Base-by-base conservation (phyloP, 1,140 invertebrate species). In the Drosophila ambigua region DNA sequence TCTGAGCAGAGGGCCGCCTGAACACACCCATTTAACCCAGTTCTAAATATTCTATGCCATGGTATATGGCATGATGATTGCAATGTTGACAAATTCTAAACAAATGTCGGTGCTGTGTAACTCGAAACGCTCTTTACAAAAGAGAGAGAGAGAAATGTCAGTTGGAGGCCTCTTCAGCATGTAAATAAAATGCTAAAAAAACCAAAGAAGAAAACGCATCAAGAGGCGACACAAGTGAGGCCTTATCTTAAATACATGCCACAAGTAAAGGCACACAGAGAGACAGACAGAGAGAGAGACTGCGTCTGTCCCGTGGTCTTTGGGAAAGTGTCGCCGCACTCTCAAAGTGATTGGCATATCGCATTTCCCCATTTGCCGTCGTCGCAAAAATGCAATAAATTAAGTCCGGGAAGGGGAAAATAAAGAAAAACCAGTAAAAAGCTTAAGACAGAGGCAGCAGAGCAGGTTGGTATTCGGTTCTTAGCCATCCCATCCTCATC, bases 221-320 rank as follows among this genome's bases (percentile, higher is more conserved):
- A 69, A 67, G 52, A 67, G 73, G 53, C 83, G 71, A 79, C 82
- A 82, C 82, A 82, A 88, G 83, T 87, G 75, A 82, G 78, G 73
- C 74, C 84, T 88, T 89, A 88, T 88, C 83, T 88, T 79, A 83
- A 88, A 88, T 77, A 79, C 72, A 77, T 77, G 83, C 76, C 83
- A 53, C 48, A 43, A 23, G 13, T 11, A 24, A 11, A 15, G 31
- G 31, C 31, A 31, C 31, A 9, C 13, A 39, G 11, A 39, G 8
- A 2, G 26, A n/a, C 6, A 35, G 31, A 16, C 16, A 49, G 13
- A 43, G 13, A 13, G 9, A 48, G 55, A 39, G 9, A 4, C 35
- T 13, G 0, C 0, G 35, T 11, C 35, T 35, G 31, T 35, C 31
- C 31, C 16, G 5, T 24, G 15, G 45, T 44, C 41, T 55, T 44